Conservation (phyloP, 1,140 invertebrate genomes). For the Diabrotica virgifera region DNA sequence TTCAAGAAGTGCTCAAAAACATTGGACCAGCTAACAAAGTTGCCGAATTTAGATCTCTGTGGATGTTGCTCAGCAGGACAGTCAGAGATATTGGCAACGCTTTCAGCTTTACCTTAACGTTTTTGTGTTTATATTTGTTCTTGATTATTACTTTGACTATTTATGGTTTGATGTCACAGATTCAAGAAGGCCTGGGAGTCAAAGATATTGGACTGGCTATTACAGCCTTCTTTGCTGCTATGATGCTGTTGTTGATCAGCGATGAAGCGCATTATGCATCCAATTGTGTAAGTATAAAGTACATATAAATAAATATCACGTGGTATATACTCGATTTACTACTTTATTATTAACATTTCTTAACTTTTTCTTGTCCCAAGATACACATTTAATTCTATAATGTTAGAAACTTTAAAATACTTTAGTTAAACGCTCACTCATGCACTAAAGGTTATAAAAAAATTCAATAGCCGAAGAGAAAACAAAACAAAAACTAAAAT, state of each 20-base stretch:
- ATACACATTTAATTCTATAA: too few relatives aligned
- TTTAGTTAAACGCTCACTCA: too few relatives aligned
- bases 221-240: slow-evolving; percentile 60
- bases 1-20: slow-evolving; percentile 60
- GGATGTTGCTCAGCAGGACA: slow-evolving; percentile 62
- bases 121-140: slow-evolving; percentile 63
- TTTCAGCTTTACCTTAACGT: slow-evolving; percentile 61
- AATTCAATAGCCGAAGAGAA: too few relatives aligned
- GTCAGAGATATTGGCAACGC: slow-evolving; percentile 60
- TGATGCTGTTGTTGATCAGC: slow-evolving; percentile 63
- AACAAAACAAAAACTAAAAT: too few relatives aligned
- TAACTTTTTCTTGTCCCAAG: not conserved
- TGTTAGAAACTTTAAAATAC: too few relatives aligned
- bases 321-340: too few relatives aligned
- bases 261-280: slow-evolving; percentile 66
- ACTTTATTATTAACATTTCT: too few relatives aligned
- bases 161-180: slow-evolving; percentile 64
- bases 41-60: slow-evolving; percentile 61
- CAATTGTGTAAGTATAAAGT: slow-evolving; percentile 37
- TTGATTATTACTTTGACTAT: slow-evolving; percentile 66
- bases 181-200: slow-evolving; percentile 63
- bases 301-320: not conserved
- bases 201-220: slow-evolving; percentile 64
- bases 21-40: slow-evolving; percentile 62
- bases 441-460: too few relatives aligned